Evolutionary conservation across 1,140 invertebrate species (phyloP), one percentile per base, ranked within the genome.

Genomic region (Caligus rogercresseyi): DNA sequence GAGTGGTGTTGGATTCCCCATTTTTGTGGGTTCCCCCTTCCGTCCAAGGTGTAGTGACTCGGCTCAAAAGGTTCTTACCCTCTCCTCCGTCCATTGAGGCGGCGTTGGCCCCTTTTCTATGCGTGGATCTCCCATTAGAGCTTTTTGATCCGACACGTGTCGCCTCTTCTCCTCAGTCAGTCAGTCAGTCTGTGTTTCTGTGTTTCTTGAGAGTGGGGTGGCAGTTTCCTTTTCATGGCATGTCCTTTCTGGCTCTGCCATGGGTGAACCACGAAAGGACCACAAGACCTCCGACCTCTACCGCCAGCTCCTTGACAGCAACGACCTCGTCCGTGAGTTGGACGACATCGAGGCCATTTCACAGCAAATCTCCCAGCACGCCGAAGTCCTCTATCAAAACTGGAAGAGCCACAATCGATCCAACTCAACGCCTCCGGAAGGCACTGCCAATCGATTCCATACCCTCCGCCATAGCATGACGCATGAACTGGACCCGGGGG

Each of bases 311-410:
- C 18, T 63, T 18, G 53, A 63, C 61, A 60, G 26, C 26, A 57
- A 55, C 21, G 61, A 63, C 53, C 18, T 63, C 15, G 61, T 63
- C 7, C 54, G 31, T n/a, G 61, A 63, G 19, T 26, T 63, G 52
- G 61, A 63, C 52, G 61, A 63, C 25, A 63, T 63, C 43, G 61
- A 63, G 20, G 61, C 61, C 19, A 63, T 63, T 23, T 63, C 61
- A 14, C 61, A 63, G 53, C 61, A 63, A 23, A 63, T 63, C 23
- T 63, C 61, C 7, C 61, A 63, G 54, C 61, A 63, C 52, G 61
- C 61, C 7, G 61, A 63, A 26, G 55, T 63, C 3, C 53, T 63
- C 18, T 63, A 63, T 63, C 51, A 63, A 20, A 58, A 56, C 26
- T 63, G 61, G 61, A 55, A 63, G 52, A 52, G 25, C 15, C 18